Evolutionary conservation across 2,113 vertebrate genomes (phyloP), one percentile per base, ranked within the genome.

Genomic region (Caloenas nicobarica): DNA sequence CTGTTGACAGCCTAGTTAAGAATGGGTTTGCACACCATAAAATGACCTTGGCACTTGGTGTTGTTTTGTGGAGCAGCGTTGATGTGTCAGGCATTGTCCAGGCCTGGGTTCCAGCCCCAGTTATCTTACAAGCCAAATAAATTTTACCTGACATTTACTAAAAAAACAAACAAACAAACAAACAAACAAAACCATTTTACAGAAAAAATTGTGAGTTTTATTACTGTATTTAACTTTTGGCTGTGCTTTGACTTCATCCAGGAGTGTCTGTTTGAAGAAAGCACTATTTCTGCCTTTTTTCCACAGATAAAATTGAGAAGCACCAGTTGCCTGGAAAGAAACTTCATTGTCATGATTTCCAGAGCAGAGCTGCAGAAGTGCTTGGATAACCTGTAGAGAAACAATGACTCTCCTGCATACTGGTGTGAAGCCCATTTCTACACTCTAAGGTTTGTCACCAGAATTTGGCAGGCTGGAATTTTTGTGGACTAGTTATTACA

Each of bases 401-500:
- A 73, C 33, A 81, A 38, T 25, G 79, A 46, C 24, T 89, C 5
- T 42, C 36, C 34, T 70, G 48, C 25, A 54, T 53, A 50, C 28
- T 88, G 56, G 58, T 87, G 33, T 73, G 87, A 89, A 89, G 9
- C 44, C 46, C 18, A 28, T 69, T 69, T 89, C 70, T 4, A 5
- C 36, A 80, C 74, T 57, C 56, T n/a, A 29, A 57, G 34, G 69
- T 87, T 80, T 93, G 81, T 70, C 72, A 94, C 33, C 23, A 60
- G 61, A 5, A 1, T 86, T 84, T 76, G 51, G 62, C 86, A 91
- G 58, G 34, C 22, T 96, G 38, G 31, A 61, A 94, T 93, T 89
- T 94, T 91, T 97, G 88, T 69, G 79, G 56, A 64, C 54, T 80
- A 77, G 69, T 70, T 92, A 66, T 64, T 82, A 77, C 42, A 54